Conservation (phyloP, 2,113 vertebrate species). For the Dipodomys stephensi region DNA sequence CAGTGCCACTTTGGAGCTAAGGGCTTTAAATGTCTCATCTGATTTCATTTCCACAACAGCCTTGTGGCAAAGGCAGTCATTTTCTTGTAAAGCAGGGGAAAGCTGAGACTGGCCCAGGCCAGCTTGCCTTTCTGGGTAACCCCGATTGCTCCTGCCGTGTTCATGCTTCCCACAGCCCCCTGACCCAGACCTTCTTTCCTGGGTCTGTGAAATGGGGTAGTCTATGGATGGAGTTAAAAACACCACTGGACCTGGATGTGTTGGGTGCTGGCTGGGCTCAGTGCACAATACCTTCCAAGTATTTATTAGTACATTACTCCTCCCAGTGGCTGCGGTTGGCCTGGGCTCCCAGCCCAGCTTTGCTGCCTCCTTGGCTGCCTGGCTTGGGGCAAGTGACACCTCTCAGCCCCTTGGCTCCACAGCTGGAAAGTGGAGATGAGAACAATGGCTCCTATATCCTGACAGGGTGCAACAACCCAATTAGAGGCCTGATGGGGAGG, state of each 20-base stretch:
- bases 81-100: constrained; percentile 8
- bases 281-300: neutral
- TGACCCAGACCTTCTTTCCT: neutral
- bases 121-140: neutral
- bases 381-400: neutral
- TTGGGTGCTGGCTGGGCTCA: neutral
- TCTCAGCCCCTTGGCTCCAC: neutral
- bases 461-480: neutral
- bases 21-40: neutral
- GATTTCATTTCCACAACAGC: neutral
- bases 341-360: constrained; percentile 45
- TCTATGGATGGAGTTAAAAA: neutral
- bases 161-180: neutral
- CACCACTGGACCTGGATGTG: neutral
- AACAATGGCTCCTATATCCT: neutral
- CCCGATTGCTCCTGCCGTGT: neutral
- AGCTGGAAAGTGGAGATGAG: neutral
- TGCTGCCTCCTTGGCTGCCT: neutral
- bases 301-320: constrained; percentile 31
- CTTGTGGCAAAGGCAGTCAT: neutral
- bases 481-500: neutral
- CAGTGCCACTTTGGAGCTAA: no score
- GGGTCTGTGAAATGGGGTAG: constrained; percentile 30
- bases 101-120: neutral
- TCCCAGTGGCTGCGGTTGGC: constrained; percentile 8